A percentile compares a stretch with the other conserved stretches of the same genome.
These are phyloP conservation scores for Threskiornis aethiopicus DNA, from an alignment of 2,797 vertebrate genomes.

Conservation along the genomic window DNA sequence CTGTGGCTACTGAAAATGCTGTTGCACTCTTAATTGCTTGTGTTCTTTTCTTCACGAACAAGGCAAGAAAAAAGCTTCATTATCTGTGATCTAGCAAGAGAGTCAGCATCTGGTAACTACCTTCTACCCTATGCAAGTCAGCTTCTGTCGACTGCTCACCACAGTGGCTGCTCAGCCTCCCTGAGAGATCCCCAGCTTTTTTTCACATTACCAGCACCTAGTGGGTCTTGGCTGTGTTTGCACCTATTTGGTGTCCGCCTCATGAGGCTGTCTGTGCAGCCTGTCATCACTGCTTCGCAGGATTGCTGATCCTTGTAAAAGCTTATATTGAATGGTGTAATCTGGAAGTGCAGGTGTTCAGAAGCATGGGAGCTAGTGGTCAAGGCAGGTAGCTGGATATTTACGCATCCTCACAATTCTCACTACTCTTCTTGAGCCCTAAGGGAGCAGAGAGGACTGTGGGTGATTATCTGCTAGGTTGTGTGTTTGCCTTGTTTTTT, in stretches of 20 bases:
- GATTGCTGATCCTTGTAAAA: not conserved
- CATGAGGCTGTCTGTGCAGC: not conserved
- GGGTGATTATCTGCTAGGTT: not conserved
- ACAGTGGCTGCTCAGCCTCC: not conserved
- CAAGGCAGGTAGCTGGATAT: not conserved
- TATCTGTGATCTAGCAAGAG: not conserved
- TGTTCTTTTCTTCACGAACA: not conserved
- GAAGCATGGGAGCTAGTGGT: not conserved
- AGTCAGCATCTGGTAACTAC: not conserved
- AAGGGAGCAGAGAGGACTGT: not conserved
- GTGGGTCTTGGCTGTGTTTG: not conserved
- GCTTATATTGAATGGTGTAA: not conserved
- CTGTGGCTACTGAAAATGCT: not conserved
- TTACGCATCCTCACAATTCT: not conserved
- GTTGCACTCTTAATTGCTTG: not conserved
- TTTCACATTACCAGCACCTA: not conserved
- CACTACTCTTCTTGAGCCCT: not conserved
- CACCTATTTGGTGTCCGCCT: not conserved
- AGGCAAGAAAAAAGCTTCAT: not conserved
- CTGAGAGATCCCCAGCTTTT: not conserved
- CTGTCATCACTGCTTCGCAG: not conserved
- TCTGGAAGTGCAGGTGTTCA: not conserved
- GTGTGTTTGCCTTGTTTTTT: not conserved
- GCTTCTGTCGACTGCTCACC: not conserved
- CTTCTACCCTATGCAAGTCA: rapidly evolving